Evolutionary conservation across 2,888 invertebrate genomes (phyloP), one percentile per base, ranked within the genome.

Genomic region (Acanthosepion esculentum): DNA sequence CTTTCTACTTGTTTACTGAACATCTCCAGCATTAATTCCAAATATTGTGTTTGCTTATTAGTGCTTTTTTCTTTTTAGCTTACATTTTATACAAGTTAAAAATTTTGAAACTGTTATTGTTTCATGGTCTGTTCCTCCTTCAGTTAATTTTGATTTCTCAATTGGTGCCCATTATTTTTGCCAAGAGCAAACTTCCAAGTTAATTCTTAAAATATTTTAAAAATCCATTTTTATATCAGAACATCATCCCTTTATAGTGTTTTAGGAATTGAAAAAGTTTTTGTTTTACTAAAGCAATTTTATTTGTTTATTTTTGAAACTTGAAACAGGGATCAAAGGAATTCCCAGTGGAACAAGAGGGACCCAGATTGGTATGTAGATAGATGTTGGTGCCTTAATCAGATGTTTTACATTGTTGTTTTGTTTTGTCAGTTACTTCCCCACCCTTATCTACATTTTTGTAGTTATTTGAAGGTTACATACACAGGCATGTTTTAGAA

Each of bases 151-250:
- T 78, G 78, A 78, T 78, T 78, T 78, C 78, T 78, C 78, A 78
- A 78, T 78, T 78, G 78, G 78, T 78, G 78, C 15, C 78, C 78
- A 78, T n/a, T 78, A 78, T 78, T 78, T 78, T 78, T 78, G 78
- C n/a, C 78, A 78, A 78, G n/a, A 78, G 78, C 78, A 78, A 78
- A 78, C 78, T 78, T 78, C 78, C 78, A 78, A n/a, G 78, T 78
- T 78, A 15, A 78, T 78, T 78, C 33, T 78, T 78, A 33, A 78
- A 33, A 18, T 50, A 7, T 12, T 50, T 23, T 12, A 8, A 4
- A 33, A 78, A 78, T 12, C 12, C 10, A n/a, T n/a, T n/a, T 33
- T n/a, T 23, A 78, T 78, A 78, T n/a, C 23, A 59, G 20, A 78
- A 78, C n/a, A 33, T n/a, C 78, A 78, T n/a, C 12, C 78, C 78